Conservation (phyloP, 2,797 vertebrate genomes). For the Artibeus lituratus region DNA sequence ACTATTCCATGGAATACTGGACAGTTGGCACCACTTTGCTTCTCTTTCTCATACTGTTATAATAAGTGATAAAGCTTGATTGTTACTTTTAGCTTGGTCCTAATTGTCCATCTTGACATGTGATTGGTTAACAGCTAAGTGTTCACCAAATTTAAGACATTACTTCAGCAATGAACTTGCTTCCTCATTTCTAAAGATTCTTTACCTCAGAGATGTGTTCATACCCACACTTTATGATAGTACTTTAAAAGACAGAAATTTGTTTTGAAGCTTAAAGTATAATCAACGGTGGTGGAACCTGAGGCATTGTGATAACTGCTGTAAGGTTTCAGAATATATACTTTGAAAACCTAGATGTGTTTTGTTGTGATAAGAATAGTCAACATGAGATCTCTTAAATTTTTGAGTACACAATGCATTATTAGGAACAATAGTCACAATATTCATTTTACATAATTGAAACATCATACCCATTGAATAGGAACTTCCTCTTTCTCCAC, state of each 20-base stretch:
- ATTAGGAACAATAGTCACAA: background rate
- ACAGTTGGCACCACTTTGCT: background rate
- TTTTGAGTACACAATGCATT: background rate
- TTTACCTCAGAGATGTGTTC: background rate
- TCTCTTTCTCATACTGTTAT: background rate
- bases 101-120: background rate
- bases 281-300: background rate
- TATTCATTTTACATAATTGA: background rate
- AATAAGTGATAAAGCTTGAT: background rate
- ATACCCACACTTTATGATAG: background rate
- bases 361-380: background rate
- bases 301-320: background rate
- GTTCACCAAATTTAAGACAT: background rate
- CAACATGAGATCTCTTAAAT: background rate
- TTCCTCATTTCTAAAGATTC: background rate
- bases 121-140: background rate
- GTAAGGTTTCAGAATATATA: background rate
- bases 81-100: background rate
- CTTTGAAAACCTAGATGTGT: background rate
- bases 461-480: background rate
- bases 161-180: background rate
- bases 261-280: background rate
- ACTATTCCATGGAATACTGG: background rate
- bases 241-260: background rate
- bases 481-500: background rate